Evolutionary conservation across 2,888 invertebrate genomes (phyloP).

Genomic region (Helicoverpa assulta): DNA sequence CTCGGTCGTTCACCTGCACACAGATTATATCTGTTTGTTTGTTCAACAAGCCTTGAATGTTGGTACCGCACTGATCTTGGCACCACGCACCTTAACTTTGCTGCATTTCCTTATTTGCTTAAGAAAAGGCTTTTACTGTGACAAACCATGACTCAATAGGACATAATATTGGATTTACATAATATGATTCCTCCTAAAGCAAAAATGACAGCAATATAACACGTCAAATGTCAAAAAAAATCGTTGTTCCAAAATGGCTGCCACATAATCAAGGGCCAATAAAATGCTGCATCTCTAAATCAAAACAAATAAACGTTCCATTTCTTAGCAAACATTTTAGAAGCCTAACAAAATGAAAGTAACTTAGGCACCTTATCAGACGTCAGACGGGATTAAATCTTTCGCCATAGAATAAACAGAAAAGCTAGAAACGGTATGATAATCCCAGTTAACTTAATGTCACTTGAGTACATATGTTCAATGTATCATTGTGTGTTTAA

Average conservation of each 20-base stretch:
- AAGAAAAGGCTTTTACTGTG: slow-evolving; percentile 2
- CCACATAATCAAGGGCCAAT: slow-evolving; percentile 3
- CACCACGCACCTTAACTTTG: slow-evolving; percentile 17
- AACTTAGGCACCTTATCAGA: slow-evolving; percentile 33
- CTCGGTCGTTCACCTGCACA: slow-evolving; percentile 77
- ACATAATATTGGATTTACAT: not conserved
- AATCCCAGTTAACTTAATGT: slow-evolving; percentile 59
- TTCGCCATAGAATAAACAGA: slow-evolving; percentile 54
- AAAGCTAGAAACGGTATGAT: slow-evolving; percentile 63
- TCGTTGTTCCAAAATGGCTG: too few species aligned
- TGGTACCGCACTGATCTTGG: slow-evolving; percentile 57
- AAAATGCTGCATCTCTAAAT: not conserved
- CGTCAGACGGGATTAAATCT: slow-evolving; percentile 51
- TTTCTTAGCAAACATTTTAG: slow-evolving; percentile 1
- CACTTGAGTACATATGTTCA: slow-evolving; percentile 49
- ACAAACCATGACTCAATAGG: not conserved
- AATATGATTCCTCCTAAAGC: not conserved
- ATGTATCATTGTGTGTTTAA: slow-evolving; percentile 60
- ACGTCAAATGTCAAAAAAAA: too few species aligned
- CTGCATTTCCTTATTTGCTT: slow-evolving; percentile 44
- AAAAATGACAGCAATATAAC: not conserved
- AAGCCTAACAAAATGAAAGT: slow-evolving; percentile 38
- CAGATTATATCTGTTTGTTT: slow-evolving; percentile 74
- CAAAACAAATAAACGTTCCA: slow-evolving; percentile 1
- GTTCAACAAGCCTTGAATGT: slow-evolving; percentile 78